phyloP scores from a whole-genome alignment of 2,113 vertebrate species.

The Rhipidura dahli region DNA sequence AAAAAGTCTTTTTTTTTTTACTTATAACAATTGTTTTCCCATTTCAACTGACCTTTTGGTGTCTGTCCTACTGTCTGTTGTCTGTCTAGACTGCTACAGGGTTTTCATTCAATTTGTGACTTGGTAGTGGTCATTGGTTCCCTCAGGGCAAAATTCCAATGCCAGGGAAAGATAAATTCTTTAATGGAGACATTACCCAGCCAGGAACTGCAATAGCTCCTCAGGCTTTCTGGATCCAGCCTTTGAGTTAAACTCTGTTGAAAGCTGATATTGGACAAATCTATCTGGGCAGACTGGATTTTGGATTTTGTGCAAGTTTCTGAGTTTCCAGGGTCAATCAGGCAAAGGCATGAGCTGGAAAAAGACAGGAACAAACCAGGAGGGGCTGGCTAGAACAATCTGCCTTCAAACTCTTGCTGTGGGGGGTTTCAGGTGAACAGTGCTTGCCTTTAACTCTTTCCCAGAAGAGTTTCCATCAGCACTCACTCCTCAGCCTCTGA shows the following conservation, averaged over 20 bases:
- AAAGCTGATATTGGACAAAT: conserved; percentile 24
- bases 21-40: conserved; percentile 53
- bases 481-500: not conserved
- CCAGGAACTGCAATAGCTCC: conserved; percentile 17
- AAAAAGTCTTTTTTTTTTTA: conserved; percentile 20
- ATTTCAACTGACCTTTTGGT: conserved; percentile 64
- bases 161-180: conserved; percentile 32
- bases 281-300: conserved; percentile 16
- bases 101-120: conserved; percentile 21
- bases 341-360: not conserved
- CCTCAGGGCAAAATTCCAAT: conserved; percentile 49
- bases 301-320: conserved; percentile 4
- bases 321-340: not conserved
- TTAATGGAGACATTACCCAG: not conserved
- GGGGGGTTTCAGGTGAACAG: not conserved
- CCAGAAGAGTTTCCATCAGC: not conserved
- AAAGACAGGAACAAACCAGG: not conserved
- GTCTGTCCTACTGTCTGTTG: conserved; percentile 77
- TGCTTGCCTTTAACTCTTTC: not conserved
- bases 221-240: conserved; percentile 50
- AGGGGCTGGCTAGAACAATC: not conserved
- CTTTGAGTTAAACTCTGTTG: not conserved
- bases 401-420: not conserved
- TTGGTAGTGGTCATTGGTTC: conserved; percentile 44
- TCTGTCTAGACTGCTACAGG: conserved; percentile 68